Percentiles rank a stretch among this genome's conserved stretches.
phyloP scores from a whole-genome alignment of 2,113 vertebrate genomes.

The Boleophthalmus pectinirostris region DNA sequence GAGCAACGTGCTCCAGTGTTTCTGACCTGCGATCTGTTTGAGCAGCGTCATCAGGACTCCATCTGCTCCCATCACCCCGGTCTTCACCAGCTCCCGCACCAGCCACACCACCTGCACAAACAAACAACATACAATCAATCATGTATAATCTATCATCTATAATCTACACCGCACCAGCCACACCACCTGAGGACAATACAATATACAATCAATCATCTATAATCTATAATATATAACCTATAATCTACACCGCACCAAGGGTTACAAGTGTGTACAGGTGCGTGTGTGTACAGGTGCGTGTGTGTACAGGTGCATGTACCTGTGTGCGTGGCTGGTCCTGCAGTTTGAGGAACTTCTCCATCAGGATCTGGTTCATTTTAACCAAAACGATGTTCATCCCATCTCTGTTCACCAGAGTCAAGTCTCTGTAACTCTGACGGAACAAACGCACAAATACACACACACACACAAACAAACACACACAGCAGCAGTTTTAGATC shows the following conservation, averaged over 20 bases:
- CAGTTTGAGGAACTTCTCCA: constrained; percentile 94
- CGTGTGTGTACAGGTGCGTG: no score
- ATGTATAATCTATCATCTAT: background rate
- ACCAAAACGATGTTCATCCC: constrained; percentile 90
- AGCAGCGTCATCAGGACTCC: constrained; percentile 95
- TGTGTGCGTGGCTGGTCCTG: constrained; percentile 82
- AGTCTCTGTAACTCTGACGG: constrained; percentile 88
- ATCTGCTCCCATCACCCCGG: constrained; percentile 87
- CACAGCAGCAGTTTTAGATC: no score
- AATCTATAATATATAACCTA: background rate
- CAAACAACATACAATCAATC: background rate
- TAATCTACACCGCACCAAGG: no score
- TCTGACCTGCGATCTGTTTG: constrained; percentile 92
- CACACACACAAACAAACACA: background rate
- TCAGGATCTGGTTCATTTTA: constrained; percentile 96
- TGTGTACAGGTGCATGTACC: constrained; percentile 16
- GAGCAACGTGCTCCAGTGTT: background rate
- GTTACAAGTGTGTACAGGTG: no score
- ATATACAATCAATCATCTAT: no score
- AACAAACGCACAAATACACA: background rate
- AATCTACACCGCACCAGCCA: background rate
- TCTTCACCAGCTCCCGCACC: constrained; percentile 93
- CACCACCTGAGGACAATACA: background rate
- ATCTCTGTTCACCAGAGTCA: constrained; percentile 89
- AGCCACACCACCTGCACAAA: constrained; percentile 93